These are phyloP conservation scores for Hozukius guyotensis DNA, from an alignment of 2,797 vertebrate species.

Conservation along the genomic window DNA sequence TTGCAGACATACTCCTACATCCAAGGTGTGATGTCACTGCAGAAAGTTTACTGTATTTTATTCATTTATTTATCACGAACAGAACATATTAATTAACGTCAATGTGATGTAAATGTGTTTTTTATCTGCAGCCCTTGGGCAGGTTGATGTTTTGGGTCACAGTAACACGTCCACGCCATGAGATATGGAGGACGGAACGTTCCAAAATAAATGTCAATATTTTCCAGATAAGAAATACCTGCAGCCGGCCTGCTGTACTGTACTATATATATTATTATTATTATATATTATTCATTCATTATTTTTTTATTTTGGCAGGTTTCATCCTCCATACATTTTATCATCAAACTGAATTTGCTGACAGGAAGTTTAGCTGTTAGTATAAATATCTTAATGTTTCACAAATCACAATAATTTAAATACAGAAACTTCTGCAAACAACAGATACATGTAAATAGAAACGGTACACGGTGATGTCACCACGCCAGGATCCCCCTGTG, in stretches of 20 bases:
- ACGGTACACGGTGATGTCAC: not conserved
- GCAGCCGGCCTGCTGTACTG: not conserved
- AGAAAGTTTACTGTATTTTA: not conserved
- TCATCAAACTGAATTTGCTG: not conserved
- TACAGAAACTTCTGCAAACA: not conserved
- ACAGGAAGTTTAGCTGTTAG: not conserved
- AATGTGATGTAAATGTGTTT: not conserved
- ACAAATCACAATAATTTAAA: not conserved
- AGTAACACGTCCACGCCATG: not conserved
- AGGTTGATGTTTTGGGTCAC: not conserved
- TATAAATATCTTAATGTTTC: not conserved
- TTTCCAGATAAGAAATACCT: slow-evolving; percentile 89
- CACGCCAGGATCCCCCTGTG: no score
- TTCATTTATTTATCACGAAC: no score
- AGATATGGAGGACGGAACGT: no score
- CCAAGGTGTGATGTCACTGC: not conserved
- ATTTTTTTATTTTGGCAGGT: no score
- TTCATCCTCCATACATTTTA: not conserved
- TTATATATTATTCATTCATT: no score
- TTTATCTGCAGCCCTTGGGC: no score
- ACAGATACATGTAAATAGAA: not conserved
- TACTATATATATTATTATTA: no score
- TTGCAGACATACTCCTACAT: not conserved
- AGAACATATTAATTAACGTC: not conserved
- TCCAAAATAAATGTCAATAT: slow-evolving; percentile 86